Conservation (phyloP, 2,888 invertebrate genomes). For the Drosophila aldrichi region DNA sequence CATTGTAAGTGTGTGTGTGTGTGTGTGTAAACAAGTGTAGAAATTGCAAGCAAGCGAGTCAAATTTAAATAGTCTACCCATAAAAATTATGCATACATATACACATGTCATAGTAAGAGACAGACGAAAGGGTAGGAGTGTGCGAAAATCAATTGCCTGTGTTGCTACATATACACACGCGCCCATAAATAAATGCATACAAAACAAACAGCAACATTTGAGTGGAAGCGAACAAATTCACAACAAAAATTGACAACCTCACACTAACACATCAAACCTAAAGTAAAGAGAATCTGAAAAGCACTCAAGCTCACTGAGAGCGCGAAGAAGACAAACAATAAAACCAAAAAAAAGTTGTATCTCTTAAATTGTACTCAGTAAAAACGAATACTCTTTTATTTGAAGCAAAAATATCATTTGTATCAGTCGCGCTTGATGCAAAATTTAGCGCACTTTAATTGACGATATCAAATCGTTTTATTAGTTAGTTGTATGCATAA, state of each 20-base stretch:
- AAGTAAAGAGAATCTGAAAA: not conserved
- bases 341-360: not conserved
- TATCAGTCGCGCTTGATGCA: conserved; percentile 27
- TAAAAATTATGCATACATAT: not conserved
- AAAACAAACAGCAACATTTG: no score
- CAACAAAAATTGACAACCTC: not conserved
- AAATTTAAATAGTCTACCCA: not conserved
- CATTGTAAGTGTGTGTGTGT: no score
- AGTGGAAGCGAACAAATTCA: not conserved
- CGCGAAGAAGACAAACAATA: not conserved
- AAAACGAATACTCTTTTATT: conserved; percentile 67
- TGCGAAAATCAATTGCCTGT: not conserved
- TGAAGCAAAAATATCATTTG: conserved; percentile 14
- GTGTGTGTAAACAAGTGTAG: not conserved
- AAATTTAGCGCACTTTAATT: conserved; percentile 36
- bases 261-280: not conserved
- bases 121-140: not conserved
- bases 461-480: conserved; percentile 48
- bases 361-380: conserved; percentile 57
- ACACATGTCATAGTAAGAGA: not conserved
- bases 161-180: not conserved
- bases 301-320: not conserved
- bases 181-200: not conserved
- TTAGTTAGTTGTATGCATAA: conserved; percentile 44
- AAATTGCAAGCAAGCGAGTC: not conserved